Base-by-base conservation (phyloP, 2,888 invertebrate genomes). In the Agonopterix alstromeriana region DNA sequence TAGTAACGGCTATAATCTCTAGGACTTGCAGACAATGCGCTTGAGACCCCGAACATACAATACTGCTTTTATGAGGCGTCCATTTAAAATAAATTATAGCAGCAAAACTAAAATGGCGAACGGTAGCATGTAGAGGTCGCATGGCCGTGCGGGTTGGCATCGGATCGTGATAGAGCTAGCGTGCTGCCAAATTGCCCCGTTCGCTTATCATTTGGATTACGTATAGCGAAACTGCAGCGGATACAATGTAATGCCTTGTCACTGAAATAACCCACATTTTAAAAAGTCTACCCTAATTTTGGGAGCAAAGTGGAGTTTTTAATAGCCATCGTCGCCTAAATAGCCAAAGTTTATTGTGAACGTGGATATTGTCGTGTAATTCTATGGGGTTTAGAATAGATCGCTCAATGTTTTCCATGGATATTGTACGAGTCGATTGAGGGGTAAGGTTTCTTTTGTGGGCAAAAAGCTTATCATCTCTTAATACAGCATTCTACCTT, bases 151-250 rank as follows among this genome's bases (percentile, higher is more conserved):
- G 69, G 75, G 74, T 77, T 84, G 86, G 85, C 85, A 82, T 74
- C 73, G 69, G 66, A 66, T 63, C 63, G 73, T 73, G 77, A 81
- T 77, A 72, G 74, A 77, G 72, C 54, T 67, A 59, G 49, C 55
- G 68, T 60, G 57, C 57, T 87, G 87, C 87, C 87, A 87, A 87
- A 87, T 86, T 77, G 80, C 79, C 78, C 67, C 61, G 73, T 77
- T 63, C 79, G 80, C 80, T 81, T 86, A 86, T 85, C 84, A 79
- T 77, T 71, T 71, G 76, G 82, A 79, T 84, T 80, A 86, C 70
- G 61, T 73, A 64, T 55, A 67, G 64, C 59, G 57, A 60, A 52
- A 54, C 57, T 56, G 58, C 58, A 54, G 56, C 43, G 44, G 45
- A 27, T 48, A 35, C 44, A 17, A 38, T 45, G 50, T 14, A 43